Evolutionary conservation across 1,140 invertebrate species (phyloP).

Genomic region (Bombus haemorrhoidalis): DNA sequence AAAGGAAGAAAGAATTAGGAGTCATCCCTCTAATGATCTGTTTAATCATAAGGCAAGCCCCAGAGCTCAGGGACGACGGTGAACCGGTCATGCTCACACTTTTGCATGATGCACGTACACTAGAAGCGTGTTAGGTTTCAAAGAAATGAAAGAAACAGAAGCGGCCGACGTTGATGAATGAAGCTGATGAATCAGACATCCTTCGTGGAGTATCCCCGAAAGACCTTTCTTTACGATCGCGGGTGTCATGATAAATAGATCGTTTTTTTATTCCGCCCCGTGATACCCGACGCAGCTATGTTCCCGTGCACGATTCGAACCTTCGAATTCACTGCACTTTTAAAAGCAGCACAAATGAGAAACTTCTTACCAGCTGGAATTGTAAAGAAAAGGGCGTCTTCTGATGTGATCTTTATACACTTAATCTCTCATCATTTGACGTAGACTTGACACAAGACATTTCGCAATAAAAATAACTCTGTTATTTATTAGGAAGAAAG

Average conservation of each 20-base stretch:
- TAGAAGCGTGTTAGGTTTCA: constrained; percentile 65
- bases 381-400: background rate
- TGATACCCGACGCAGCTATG: constrained; percentile 57
- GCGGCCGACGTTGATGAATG: constrained; percentile 70
- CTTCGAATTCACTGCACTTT: background rate
- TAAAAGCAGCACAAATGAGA: no score
- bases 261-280: constrained; percentile 53
- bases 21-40: constrained; percentile 43
- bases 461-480: background rate
- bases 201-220: constrained; percentile 65
- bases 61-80: background rate
- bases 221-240: constrained; percentile 70
- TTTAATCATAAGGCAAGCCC: constrained; percentile 33
- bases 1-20: constrained; percentile 25
- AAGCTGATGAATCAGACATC: constrained; percentile 72
- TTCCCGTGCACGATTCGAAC: background rate
- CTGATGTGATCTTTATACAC: constrained; percentile 1
- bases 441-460: background rate
- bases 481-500: background rate
- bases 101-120: constrained; percentile 58
- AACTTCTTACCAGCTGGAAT: no score
- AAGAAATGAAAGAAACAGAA: constrained; percentile 73
- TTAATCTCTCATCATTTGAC: background rate
- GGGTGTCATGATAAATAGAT: constrained; percentile 69
- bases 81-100: constrained; percentile 49